Evolutionary conservation across 2,113 vertebrate genomes (phyloP).

Genomic region (Tragelaphus buxtoni): DNA sequence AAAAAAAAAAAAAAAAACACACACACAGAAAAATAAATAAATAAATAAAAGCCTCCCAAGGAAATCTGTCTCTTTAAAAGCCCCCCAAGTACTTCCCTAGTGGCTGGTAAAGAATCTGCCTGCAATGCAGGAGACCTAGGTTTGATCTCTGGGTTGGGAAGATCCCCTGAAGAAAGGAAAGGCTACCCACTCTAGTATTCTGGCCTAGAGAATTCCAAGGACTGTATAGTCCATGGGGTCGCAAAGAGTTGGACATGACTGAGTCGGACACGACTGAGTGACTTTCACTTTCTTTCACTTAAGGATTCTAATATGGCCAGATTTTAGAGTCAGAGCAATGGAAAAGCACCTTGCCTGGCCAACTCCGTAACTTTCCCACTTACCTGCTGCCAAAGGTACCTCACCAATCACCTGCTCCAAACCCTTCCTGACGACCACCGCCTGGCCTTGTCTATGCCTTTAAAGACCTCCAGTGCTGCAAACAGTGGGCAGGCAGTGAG

Average conservation of each 20-base stretch:
- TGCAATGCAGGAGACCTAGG: not conserved
- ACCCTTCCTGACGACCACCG: not conserved
- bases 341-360: not conserved
- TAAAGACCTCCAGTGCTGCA: not conserved
- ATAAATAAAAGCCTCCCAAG: not conserved
- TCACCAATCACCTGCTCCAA: not conserved
- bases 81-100: not conserved
- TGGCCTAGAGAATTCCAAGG: not conserved
- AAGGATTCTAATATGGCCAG: not conserved
- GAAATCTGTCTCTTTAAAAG: not conserved
- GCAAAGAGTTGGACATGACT: not conserved
- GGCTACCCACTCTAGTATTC: not conserved
- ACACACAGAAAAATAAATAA: too few species aligned
- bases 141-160: not conserved
- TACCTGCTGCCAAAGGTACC: not conserved
- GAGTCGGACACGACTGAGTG: not conserved
- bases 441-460: not conserved
- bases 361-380: not conserved
- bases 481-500: not conserved
- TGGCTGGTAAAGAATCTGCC: not conserved
- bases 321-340: not conserved
- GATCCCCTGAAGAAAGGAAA: not conserved
- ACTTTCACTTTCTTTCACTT: not conserved
- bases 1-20: too few species aligned
- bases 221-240: not conserved